These are phyloP conservation scores for Bucorvus abyssinicus DNA, from an alignment of 2,797 vertebrate species.

Conservation along the genomic window DNA sequence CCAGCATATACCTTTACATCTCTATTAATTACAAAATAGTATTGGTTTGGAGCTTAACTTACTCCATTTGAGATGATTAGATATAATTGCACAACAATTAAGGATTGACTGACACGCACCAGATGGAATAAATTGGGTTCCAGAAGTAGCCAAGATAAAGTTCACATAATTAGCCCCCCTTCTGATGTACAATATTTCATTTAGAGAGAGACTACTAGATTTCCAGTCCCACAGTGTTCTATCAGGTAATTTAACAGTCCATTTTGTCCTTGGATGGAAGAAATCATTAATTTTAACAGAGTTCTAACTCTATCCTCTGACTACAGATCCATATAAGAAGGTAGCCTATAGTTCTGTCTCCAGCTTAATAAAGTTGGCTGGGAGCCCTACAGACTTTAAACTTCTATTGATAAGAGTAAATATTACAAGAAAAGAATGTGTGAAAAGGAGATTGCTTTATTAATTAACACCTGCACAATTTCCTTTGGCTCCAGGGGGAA, in stretches of 20 bases:
- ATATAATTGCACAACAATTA: conserved; percentile 5
- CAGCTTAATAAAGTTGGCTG: background rate
- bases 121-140: conserved; percentile 16
- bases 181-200: background rate
- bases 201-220: background rate
- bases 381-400: background rate
- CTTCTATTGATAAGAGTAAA: background rate
- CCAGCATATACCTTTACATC: background rate
- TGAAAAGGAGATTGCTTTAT: background rate
- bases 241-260: background rate
- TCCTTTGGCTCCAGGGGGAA: background rate
- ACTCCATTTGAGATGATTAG: background rate
- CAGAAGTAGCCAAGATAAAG: background rate
- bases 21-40: background rate
- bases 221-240: background rate
- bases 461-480: background rate
- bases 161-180: background rate
- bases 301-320: background rate
- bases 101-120: background rate
- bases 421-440: background rate
- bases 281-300: background rate
- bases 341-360: background rate
- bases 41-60: background rate
- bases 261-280: background rate
- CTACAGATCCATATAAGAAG: background rate